A percentile compares a stretch with the other conserved stretches of the same genome.
phyloP scores from a whole-genome alignment of 2,888 invertebrate species.

The Unio pictorum region DNA sequence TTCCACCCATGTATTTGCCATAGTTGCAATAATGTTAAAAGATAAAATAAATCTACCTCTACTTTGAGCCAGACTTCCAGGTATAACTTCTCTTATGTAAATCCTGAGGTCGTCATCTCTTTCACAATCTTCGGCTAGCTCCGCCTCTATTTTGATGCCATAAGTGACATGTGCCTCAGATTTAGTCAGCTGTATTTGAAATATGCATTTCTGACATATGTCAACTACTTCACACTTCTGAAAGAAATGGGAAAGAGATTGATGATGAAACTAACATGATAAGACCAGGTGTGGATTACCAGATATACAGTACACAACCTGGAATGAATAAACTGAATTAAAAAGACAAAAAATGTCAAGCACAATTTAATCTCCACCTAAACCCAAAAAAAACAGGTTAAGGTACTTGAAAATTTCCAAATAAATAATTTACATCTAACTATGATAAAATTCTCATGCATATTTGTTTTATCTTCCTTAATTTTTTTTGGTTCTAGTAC shows the following conservation, averaged over 20 bases:
- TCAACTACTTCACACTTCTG: slow-evolving; percentile 77
- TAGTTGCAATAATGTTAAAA: neutral
- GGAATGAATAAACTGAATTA: too few relatives aligned
- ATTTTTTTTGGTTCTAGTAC: too few relatives aligned
- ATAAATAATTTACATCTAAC: too few relatives aligned
- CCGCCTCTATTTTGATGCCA: slow-evolving; percentile 98
- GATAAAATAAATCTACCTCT: slow-evolving; percentile 79
- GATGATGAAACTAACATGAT: neutral
- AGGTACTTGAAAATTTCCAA: too few relatives aligned
- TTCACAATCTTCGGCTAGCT: slow-evolving; percentile 95
- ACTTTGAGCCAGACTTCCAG: slow-evolving; percentile 95
- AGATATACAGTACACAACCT: neutral
- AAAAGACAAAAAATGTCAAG: too few relatives aligned
- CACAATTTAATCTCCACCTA: too few relatives aligned
- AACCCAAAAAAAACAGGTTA: too few relatives aligned
- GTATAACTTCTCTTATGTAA: slow-evolving; percentile 96
- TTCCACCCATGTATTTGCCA: neutral
- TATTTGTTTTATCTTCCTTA: too few relatives aligned
- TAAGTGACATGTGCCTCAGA: slow-evolving; percentile 95
- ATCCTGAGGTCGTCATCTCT: slow-evolving; percentile 97
- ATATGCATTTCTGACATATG: slow-evolving; percentile 96
- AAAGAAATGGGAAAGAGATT: slow-evolving; percentile 9
- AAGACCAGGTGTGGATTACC: slow-evolving; percentile 1
- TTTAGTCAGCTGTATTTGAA: slow-evolving; percentile 94
- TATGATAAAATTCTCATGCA: too few relatives aligned